A percentile compares a stretch with the other conserved stretches of the same genome.
Evolutionary conservation across 2,797 vertebrate genomes (phyloP).

Genomic region (Botia kubotai): DNA sequence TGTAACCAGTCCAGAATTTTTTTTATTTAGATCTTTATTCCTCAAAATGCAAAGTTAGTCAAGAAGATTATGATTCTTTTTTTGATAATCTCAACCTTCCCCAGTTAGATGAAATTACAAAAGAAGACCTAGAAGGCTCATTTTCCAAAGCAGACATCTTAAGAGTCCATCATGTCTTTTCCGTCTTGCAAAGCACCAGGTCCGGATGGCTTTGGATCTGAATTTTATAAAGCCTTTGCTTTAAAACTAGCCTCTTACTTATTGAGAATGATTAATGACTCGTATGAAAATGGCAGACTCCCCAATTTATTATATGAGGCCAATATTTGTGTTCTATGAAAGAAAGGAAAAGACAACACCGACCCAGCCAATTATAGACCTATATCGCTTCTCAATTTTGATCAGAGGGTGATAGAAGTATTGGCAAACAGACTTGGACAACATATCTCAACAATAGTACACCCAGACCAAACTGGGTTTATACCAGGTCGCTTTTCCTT

Average conservation of each 20-base stretch:
- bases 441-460: slow-evolving; percentile 23
- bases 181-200: slow-evolving; percentile 1
- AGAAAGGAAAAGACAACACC: slow-evolving; percentile 14
- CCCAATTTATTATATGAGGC: slow-evolving; percentile 31
- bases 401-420: slow-evolving; percentile 21
- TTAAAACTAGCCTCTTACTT: not conserved
- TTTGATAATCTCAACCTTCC: not conserved
- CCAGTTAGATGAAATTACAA: not conserved
- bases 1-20: not conserved
- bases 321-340: slow-evolving; percentile 16
- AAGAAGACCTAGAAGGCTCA: not conserved
- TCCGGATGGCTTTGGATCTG: slow-evolving; percentile 12
- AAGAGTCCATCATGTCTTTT: not conserved
- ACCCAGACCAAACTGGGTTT: slow-evolving; percentile 44
- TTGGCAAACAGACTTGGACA: slow-evolving; percentile 16
- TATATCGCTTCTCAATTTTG: slow-evolving; percentile 12
- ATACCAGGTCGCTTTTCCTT: slow-evolving; percentile 33
- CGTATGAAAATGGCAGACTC: not conserved
- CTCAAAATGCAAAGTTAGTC: not conserved
- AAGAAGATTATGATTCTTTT: not conserved
- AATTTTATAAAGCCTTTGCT: slow-evolving; percentile 33
- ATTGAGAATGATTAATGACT: slow-evolving; percentile 17
- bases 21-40: slow-evolving; percentile 18
- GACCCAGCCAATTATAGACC: slow-evolving; percentile 20
- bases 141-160: not conserved